Evolutionary conservation across 2,888 invertebrate species (phyloP).

Genomic region (Drosophila quasianomalipes): DNA sequence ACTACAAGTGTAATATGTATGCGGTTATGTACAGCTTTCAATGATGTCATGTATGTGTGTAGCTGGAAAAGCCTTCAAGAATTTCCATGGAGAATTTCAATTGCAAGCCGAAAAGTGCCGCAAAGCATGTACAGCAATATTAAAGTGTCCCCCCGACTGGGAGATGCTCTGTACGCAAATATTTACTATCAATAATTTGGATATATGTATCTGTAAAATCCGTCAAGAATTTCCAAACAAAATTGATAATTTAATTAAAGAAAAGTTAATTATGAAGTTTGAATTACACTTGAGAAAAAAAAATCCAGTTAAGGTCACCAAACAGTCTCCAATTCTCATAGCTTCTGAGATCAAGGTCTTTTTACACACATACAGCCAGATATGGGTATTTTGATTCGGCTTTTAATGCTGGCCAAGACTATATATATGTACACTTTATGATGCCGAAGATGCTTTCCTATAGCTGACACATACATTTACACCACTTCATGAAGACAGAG

Average conservation of each 20-base stretch:
- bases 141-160: background rate
- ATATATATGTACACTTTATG: background rate
- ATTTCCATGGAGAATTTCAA: background rate
- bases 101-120: background rate
- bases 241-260: too few species aligned
- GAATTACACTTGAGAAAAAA: background rate
- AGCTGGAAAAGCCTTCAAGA: conserved; percentile 1
- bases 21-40: background rate
- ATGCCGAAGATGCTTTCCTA: background rate
- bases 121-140: background rate
- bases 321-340: background rate
- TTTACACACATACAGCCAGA: background rate
- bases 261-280: too few species aligned
- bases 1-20: background rate
- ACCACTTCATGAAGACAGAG: background rate
- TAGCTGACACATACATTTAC: background rate
- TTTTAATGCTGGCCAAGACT: background rate
- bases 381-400: background rate
- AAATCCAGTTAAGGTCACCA: background rate
- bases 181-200: background rate
- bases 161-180: background rate
- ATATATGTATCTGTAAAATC: background rate
- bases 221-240: background rate
- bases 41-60: conserved; percentile 16
- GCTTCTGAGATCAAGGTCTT: background rate